Percentiles rank a stretch among this genome's conserved stretches.
These are phyloP conservation scores for Andinoacara biseriatus DNA, from an alignment of 2,113 vertebrate genomes.

Conservation along the genomic window DNA sequence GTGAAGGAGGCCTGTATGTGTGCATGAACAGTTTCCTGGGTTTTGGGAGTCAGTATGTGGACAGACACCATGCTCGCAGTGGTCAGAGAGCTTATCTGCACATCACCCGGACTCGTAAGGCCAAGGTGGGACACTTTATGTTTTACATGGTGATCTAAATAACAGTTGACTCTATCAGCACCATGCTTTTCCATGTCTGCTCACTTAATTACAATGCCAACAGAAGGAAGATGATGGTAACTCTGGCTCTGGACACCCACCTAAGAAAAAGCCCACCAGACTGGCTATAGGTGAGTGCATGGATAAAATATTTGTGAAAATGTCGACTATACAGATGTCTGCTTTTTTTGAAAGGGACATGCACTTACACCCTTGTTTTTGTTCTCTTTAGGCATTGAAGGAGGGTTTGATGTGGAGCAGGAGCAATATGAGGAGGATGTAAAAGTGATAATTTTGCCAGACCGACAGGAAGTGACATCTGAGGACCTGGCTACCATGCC, in stretches of 20 bases:
- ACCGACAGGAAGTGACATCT: slow-evolving; percentile 90
- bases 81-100: slow-evolving; percentile 95
- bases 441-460: slow-evolving; percentile 95
- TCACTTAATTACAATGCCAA: neutral
- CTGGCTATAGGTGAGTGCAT: slow-evolving; percentile 90
- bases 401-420: slow-evolving; percentile 96
- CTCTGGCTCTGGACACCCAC: slow-evolving; percentile 91
- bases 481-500: slow-evolving; percentile 89
- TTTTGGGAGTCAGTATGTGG: slow-evolving; percentile 93
- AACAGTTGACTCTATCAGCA: neutral
- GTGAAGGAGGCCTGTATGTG: slow-evolving; percentile 93
- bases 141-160: neutral
- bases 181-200: neutral
- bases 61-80: slow-evolving; percentile 87
- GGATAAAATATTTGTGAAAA: neutral
- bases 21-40: slow-evolving; percentile 99
- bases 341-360: neutral
- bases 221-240: slow-evolving; percentile 89
- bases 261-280: slow-evolving; percentile 97
- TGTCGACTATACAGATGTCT: neutral
- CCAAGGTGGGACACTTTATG: slow-evolving; percentile 76
- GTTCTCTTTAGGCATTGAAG: slow-evolving; percentile 88
- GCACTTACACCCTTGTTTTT: neutral
- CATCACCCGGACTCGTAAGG: slow-evolving; percentile 89
- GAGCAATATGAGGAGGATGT: slow-evolving; percentile 94